phyloP scores from a whole-genome alignment of 2,888 invertebrate species.

The Agrochola lychnidis region DNA sequence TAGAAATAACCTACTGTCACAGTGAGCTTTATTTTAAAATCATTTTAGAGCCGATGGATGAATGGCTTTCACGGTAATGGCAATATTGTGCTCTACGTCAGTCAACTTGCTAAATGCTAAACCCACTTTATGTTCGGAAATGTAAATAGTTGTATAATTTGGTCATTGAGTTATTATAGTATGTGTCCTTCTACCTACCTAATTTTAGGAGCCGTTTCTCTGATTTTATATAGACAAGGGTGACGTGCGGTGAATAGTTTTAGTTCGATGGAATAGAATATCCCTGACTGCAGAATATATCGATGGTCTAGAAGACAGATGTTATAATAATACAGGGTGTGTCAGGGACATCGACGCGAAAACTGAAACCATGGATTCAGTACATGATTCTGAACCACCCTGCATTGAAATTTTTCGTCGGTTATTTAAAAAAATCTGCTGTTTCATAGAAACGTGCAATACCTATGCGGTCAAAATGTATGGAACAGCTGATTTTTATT shows the following conservation, averaged over 20 bases:
- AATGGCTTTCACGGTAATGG: slow-evolving; percentile 6
- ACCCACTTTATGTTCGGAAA: slow-evolving; percentile 1
- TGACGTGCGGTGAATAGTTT: not conserved
- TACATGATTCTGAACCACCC: no score
- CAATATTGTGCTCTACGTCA: slow-evolving; percentile 23
- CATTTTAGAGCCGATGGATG: slow-evolving; percentile 4
- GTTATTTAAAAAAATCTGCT: no score
- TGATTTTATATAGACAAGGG: no score
- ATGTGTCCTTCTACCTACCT: no score
- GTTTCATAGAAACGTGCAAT: no score
- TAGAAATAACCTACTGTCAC: slow-evolving; percentile 3
- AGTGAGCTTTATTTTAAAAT: not conserved
- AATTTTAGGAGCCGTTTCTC: not conserved
- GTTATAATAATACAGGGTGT: no score
- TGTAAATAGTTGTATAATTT: slow-evolving; percentile 4
- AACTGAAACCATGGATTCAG: no score
- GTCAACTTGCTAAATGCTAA: slow-evolving; percentile 12
- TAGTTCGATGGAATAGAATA: not conserved
- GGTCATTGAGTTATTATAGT: not conserved
- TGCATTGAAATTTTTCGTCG: no score
- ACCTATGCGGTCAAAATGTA: no score
- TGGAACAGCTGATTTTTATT: no score
- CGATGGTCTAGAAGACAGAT: no score
- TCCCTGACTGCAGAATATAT: not conserved
- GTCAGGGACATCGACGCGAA: no score